Conservation (phyloP, 2,888 invertebrate genomes). For the Philonicus albiceps region DNA sequence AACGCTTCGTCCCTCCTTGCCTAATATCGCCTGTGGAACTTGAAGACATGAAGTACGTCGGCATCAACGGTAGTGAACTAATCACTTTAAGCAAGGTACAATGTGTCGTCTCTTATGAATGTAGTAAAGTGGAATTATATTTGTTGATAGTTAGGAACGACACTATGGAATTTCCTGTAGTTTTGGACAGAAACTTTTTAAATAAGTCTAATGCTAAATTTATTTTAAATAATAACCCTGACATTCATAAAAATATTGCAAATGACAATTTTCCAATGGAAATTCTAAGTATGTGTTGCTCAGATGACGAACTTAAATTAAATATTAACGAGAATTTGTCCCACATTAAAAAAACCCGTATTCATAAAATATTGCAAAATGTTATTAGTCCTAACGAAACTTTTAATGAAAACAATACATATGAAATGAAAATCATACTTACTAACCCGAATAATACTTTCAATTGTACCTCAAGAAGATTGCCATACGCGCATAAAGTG, state of each 20-base stretch:
- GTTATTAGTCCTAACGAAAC: too few relatives aligned
- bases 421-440: too few relatives aligned
- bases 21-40: not conserved
- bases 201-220: not conserved
- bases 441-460: too few relatives aligned
- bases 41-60: not conserved
- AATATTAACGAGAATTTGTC: not conserved
- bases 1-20: not conserved
- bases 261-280: not conserved
- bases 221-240: not conserved
- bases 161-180: not conserved
- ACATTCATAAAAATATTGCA: not conserved
- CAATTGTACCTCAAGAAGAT: too few relatives aligned
- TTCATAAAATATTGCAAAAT: too few relatives aligned
- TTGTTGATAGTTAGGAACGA: not conserved
- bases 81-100: not conserved
- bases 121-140: not conserved
- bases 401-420: too few relatives aligned
- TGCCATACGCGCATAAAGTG: too few relatives aligned
- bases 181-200: not conserved
- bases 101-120: not conserved
- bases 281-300: not conserved
- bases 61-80: not conserved
- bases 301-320: not conserved
- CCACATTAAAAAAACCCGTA: not conserved